Conservation (phyloP, 2,888 invertebrate species). For the Didymodactylos carnosus region DNA sequence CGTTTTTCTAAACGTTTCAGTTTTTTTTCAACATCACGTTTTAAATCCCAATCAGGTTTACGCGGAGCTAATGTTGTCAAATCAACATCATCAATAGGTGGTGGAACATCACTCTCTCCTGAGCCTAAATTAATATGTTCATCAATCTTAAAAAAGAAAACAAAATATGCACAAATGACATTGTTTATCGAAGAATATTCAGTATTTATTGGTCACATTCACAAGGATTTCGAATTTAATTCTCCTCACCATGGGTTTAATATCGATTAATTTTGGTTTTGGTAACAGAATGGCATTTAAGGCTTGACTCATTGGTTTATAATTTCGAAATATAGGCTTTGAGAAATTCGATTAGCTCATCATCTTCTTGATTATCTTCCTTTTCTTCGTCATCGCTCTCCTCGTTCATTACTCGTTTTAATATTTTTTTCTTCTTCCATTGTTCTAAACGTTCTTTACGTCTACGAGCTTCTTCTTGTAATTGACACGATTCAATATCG, state of each 20-base stretch:
- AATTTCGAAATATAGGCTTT: slow-evolving; percentile 78
- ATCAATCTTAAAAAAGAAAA: slow-evolving; percentile 45
- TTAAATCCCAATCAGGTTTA: slow-evolving; percentile 93
- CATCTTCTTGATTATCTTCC: no score
- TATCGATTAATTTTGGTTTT: slow-evolving; percentile 51
- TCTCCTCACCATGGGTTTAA: slow-evolving; percentile 19
- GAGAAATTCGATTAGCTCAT: neutral
- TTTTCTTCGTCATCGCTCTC: neutral
- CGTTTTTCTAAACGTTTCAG: slow-evolving; percentile 68
- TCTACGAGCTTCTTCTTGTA: slow-evolving; percentile 10
- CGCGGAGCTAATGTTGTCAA: slow-evolving; percentile 74
- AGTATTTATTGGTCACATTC: no score
- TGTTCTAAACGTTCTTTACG: slow-evolving; percentile 9
- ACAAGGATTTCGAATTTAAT: no score
- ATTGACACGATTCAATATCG: no score
- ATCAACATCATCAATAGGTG: slow-evolving; percentile 52
- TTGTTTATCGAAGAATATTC: no score
- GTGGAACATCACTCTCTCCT: neutral
- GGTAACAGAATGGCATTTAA: slow-evolving; percentile 43
- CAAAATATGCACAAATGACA: no score
- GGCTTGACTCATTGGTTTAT: slow-evolving; percentile 55
- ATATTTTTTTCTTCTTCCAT: neutral
- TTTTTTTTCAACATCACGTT: slow-evolving; percentile 74
- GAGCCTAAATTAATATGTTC: no score
- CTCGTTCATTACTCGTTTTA: neutral